Base-by-base conservation (phyloP, 2,113 vertebrate genomes). In the Lasiurus cinereus region DNA sequence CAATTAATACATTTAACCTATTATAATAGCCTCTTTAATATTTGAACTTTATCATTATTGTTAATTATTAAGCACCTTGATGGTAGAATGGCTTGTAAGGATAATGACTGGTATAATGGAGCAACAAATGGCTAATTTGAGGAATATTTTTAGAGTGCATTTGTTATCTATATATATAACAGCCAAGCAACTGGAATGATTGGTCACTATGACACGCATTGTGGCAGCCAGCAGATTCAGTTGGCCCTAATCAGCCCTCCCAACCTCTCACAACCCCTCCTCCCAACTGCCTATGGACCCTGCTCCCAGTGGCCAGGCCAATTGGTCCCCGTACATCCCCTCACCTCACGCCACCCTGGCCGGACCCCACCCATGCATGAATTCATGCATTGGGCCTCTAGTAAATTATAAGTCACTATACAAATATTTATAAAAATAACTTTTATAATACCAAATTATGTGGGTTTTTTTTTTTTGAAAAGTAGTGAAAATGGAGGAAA, bases 21-120 rank as follows among this genome's bases (percentile, higher is more conserved):
- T 69, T 78, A 43, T 43, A 59, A 83, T 84, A 88, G 33, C 46
- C 52, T 70, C 39, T 52, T 92, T 85, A 76, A 50, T 56, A 70
- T 82, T 72, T 89, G 22, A 3, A 27, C 11, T 83, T 78, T 93
- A 90, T 91, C 56, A 56, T 94, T 80, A 77, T 76, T 93, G 8
- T 95, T 94, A 21, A 79, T 91, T 93, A 43, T 52, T 93, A 88
- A 95, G 69, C 4, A 90, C 82, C 5, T 84, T 79, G 50, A 83
- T 82, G 50, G 13, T 62, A 54, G 62, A 92, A 43, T 78, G 50
- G 27, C 16, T 90, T 78, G 10, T 22, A 87, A 48, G 31, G 56
- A 76, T 87, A 84, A 54, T 90, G 29, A 62, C 14, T 79, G 1
- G 15, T 88, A 31, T 77, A 91, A 84, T 29, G 77, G 0, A 84